Conservation (phyloP, 2,888 invertebrate species). For the Esperia sulphurella region DNA sequence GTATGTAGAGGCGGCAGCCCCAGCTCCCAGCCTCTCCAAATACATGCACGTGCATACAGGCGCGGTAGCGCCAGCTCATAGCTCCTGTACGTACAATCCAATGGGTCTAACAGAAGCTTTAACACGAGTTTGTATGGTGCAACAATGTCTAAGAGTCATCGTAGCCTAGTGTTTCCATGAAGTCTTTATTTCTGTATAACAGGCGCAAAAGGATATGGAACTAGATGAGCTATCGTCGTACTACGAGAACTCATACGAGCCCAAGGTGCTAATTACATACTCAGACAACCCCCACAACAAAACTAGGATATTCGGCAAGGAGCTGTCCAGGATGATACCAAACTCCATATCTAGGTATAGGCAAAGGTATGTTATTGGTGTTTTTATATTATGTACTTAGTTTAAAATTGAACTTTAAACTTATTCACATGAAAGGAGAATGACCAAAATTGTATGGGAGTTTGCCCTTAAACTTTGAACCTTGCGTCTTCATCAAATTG, state of each 20-base stretch:
- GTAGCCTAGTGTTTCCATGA: too few relatives aligned
- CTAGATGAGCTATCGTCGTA: constrained; percentile 93
- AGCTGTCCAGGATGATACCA: constrained; percentile 94
- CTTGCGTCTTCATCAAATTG: too few relatives aligned
- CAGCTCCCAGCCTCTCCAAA: too few relatives aligned
- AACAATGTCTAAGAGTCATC: too few relatives aligned
- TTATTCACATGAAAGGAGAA: not conserved
- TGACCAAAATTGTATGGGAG: not conserved
- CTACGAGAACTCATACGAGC: constrained; percentile 91
- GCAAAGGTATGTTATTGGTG: constrained; percentile 68
- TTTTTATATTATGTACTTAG: not conserved
- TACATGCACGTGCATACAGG: too few relatives aligned
- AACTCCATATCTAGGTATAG: constrained; percentile 93
- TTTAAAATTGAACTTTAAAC: not conserved
- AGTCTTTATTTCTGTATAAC: constrained; percentile 15
- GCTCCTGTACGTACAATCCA: too few relatives aligned
- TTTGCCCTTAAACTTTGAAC: too few relatives aligned
- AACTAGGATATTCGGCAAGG: constrained; percentile 95
- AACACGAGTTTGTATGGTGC: too few relatives aligned
- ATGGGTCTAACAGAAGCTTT: too few relatives aligned
- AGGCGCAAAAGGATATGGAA: constrained; percentile 84
- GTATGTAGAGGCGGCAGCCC: too few relatives aligned
- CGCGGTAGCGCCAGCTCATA: too few relatives aligned
- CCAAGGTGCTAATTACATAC: constrained; percentile 97
- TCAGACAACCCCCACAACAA: constrained; percentile 94